Percentiles rank a stretch among this genome's conserved stretches.
Conservation (phyloP, 2,797 vertebrate genomes). For the Semaprochilodus insignis region DNA sequence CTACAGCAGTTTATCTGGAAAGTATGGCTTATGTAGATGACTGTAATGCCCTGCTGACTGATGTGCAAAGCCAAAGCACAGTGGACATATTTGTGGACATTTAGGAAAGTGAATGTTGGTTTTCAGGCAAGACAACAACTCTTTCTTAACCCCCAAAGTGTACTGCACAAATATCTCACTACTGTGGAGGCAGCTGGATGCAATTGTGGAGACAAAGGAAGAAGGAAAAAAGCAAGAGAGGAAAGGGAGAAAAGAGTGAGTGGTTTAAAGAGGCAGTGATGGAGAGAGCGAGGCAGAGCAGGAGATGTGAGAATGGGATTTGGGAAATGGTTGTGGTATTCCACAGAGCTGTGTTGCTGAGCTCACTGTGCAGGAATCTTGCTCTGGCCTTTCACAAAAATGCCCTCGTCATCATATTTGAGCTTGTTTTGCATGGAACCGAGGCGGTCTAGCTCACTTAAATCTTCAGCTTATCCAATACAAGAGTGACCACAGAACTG, state of each 20-base stretch:
- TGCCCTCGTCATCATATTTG: slow-evolving; percentile 47
- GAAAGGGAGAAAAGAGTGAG: neutral
- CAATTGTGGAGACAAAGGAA: neutral
- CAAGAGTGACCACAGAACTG: neutral
- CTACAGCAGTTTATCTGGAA: too few relatives aligned
- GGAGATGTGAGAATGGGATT: slow-evolving; percentile 48
- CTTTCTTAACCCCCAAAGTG: neutral
- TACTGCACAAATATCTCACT: neutral
- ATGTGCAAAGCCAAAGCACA: too few relatives aligned
- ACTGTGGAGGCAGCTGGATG: neutral
- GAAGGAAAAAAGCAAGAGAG: neutral
- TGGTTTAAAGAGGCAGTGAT: slow-evolving; percentile 9
- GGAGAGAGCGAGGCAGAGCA: neutral
- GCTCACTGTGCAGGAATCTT: slow-evolving; percentile 58
- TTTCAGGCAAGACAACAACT: neutral
- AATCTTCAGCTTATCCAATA: slow-evolving; percentile 11
- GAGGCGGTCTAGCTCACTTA: slow-evolving; percentile 10
- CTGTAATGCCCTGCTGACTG: too few relatives aligned
- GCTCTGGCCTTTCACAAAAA: slow-evolving; percentile 45
- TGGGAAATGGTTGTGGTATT: slow-evolving; percentile 53
- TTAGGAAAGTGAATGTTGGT: neutral
- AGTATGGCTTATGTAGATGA: too few relatives aligned
- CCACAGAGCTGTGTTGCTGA: slow-evolving; percentile 52
- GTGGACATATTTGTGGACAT: neutral
- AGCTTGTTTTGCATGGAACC: slow-evolving; percentile 21